Evolutionary conservation across 2,113 vertebrate species (phyloP), one percentile per base, ranked within the genome.

Genomic region (Cavia aperea): DNA sequence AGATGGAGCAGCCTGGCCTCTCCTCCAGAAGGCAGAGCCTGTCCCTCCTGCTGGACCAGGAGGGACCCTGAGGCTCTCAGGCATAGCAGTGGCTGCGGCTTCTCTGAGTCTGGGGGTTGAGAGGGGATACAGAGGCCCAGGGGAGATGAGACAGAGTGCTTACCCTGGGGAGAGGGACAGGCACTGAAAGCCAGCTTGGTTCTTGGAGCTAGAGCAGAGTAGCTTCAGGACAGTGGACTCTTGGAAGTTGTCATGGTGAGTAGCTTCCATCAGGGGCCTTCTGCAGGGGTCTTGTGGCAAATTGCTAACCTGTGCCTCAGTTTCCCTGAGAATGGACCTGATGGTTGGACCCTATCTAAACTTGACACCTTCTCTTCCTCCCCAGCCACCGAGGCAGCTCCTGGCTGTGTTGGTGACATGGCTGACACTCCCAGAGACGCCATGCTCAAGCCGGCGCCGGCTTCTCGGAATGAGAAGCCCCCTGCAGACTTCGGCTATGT

Each of bases 401-500:
- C 97, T 70, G 94, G 96, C 96, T 93, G 98, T 97, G 88, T 97
- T 90, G 97, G 97, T 95, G 97, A 94, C 97, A 99, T 99, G 99
- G 98, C 98, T 0, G 99, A 99, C 94, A 87, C 97, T 62, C 84
- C 97, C 10, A 96, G 98, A 75, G 98, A 98, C 4, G 86, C 91
- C 0, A 95, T 95, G 94, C 93, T 97, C 87, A 99, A 98, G 97
- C 98, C 97, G 93, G 96, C 96, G 0, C 97, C 96, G 0, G 97
- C 96, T 0, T 92, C 93, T 0, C 98, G 98, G 85, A 98, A 97
- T 1, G 99, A 99, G 88, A 99, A 98, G 92, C 97, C 97, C 1
- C 96, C 97, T 0, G 97, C 83, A 0, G 99, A 99, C 95, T 99
- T 99, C 2, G 98, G 98, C 97, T 99, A 99, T 0, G 99, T 99